phyloP scores from a whole-genome alignment of 2,888 invertebrate genomes.

The Endomychus coccineus region DNA sequence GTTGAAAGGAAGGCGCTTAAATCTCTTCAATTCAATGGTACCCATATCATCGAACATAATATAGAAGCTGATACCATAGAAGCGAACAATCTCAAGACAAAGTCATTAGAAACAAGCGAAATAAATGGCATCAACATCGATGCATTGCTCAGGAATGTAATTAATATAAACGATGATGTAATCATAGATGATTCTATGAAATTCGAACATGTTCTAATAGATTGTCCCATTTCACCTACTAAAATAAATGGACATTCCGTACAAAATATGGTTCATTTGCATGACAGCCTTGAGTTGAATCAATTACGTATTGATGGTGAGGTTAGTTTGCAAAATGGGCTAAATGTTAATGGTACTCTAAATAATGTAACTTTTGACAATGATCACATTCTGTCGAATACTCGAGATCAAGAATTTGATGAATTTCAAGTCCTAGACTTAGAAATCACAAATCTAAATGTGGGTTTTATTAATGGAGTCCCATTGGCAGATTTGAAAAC shows the following conservation, averaged over 20 bases:
- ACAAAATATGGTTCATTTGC: slow-evolving; percentile 27
- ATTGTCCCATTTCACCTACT: slow-evolving; percentile 25
- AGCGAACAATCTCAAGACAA: slow-evolving; percentile 28
- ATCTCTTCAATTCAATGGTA: slow-evolving; percentile 10
- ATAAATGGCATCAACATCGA: slow-evolving; percentile 31
- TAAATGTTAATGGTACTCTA: no score
- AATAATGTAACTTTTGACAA: slow-evolving; percentile 33
- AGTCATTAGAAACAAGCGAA: slow-evolving; percentile 25
- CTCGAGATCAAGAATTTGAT: slow-evolving; percentile 37
- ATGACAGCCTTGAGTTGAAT: slow-evolving; percentile 24
- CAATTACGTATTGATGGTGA: slow-evolving; percentile 33
- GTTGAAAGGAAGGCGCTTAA: no score
- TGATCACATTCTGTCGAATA: slow-evolving; percentile 32
- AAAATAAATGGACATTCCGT: slow-evolving; percentile 32
- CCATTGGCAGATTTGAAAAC: slow-evolving; percentile 14
- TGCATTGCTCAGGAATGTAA: slow-evolving; percentile 27
- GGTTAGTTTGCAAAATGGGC: no score
- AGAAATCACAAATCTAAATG: slow-evolving; percentile 15
- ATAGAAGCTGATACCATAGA: slow-evolving; percentile 28
- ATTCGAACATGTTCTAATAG: slow-evolving; percentile 23
- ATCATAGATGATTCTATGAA: slow-evolving; percentile 23
- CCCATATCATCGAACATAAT: slow-evolving; percentile 23
- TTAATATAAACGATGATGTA: slow-evolving; percentile 30
- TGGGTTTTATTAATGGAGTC: slow-evolving; percentile 10
- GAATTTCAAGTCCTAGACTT: slow-evolving; percentile 22